Base-by-base conservation (phyloP, 2,888 invertebrate species). In the Flexamia atlantica region DNA sequence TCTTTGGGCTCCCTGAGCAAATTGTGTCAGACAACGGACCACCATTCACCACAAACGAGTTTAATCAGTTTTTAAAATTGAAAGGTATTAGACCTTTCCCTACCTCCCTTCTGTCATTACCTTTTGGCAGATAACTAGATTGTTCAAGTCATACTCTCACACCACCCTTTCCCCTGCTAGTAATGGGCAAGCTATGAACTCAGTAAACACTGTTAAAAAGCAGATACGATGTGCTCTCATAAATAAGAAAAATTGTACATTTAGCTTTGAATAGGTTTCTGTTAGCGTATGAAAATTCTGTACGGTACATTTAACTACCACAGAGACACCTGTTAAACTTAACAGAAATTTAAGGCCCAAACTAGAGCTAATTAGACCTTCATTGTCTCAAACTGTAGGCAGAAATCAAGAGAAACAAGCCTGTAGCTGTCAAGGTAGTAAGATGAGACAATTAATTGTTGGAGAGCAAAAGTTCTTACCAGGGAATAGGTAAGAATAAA, bases 1-100 rank as follows among this genome's bases (percentile, higher is more conserved):
- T n/a, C n/a, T n/a, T n/a, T n/a, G n/a, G n/a, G n/a, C n/a, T n/a
- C n/a, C n/a, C n/a, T n/a, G n/a, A n/a, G n/a, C n/a, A n/a, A n/a
- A n/a, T n/a, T n/a, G n/a, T n/a, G n/a, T 20, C 72, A 14, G 82
- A 72, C 36, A 82, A 74, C 74, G 82, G 82, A 17, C 82, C 82
- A 30, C 72, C 82, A 32, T 82, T 82, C 32, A 82, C n/a, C 28
- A 50, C 82, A 28, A 9, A 0, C 10, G 82, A 82, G 4, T 82
- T 72, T 30, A 32, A 23, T 50, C 17, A 72, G 14, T 82, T 82
- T 68, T 50, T 82, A 53, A 50, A 30, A n/a, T 12, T 5, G 0
- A 82, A 82, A 46, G 82, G 82, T 9, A 30, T 82, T 14, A 50
- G 50, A 53, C 74, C 25, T n/a, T n/a, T n/a, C n/a, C n/a, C n/a